phyloP scores from a whole-genome alignment of 2,113 vertebrate species.

The Melierax canorus region DNA sequence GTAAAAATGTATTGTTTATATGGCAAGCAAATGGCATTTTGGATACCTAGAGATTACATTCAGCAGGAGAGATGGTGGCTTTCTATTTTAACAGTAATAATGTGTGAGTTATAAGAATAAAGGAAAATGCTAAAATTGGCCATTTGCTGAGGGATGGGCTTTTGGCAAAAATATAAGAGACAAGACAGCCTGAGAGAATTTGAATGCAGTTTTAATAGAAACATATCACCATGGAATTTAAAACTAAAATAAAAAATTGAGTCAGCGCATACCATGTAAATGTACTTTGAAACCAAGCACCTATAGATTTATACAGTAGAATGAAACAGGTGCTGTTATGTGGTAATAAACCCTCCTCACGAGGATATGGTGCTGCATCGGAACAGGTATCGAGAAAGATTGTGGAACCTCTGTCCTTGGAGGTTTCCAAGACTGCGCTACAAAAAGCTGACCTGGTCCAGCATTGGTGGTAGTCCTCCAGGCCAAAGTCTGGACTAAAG shows the following conservation, averaged over 20 bases:
- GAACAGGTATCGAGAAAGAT: not conserved
- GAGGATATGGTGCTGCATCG: fast-evolving
- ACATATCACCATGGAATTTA: fast-evolving
- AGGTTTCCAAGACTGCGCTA: not conserved
- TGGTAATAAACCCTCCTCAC: not conserved
- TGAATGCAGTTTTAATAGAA: not conserved
- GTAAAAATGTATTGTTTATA: not conserved
- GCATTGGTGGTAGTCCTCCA: not conserved
- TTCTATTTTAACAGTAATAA: not conserved
- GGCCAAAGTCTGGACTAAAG: not conserved
- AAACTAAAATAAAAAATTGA: not conserved
- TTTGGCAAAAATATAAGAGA: not conserved
- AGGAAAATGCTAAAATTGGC: not conserved
- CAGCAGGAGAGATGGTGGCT: not conserved
- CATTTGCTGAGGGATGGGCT: not conserved
- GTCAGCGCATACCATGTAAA: not conserved
- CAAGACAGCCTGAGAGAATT: not conserved
- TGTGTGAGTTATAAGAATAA: not conserved
- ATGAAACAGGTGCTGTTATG: not conserved
- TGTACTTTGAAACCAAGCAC: not conserved
- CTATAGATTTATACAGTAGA: not conserved
- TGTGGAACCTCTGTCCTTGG: not conserved
- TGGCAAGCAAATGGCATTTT: not conserved
- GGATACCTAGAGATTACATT: not conserved
- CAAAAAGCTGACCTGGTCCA: not conserved